These are phyloP conservation scores for Pegoplata infirma DNA, from an alignment of 2,888 invertebrate species.

Conservation along the genomic window DNA sequence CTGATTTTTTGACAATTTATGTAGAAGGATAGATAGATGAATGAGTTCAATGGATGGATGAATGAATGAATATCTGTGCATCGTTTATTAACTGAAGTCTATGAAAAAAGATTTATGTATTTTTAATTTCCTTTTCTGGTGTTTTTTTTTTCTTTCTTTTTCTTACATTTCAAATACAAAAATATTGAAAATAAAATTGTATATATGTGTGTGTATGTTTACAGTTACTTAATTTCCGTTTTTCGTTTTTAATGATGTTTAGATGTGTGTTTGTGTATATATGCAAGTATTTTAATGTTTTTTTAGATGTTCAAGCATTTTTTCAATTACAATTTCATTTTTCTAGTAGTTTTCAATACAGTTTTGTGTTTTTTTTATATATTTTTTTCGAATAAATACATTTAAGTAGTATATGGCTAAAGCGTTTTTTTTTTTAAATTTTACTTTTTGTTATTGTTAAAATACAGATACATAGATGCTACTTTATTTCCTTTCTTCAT, in stretches of 20 bases:
- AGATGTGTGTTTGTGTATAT: slow-evolving; percentile 1
- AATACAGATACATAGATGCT: slow-evolving; percentile 43
- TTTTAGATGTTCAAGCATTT: slow-evolving; percentile 44
- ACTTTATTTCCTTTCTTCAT: slow-evolving; percentile 7
- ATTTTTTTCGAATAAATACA: slow-evolving; percentile 20
- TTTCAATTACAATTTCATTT: slow-evolving; percentile 20
- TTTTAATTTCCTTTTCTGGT: not conserved
- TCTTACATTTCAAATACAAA: not conserved
- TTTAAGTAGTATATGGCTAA: slow-evolving; percentile 22
- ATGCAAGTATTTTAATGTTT: too few relatives aligned
- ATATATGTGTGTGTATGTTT: slow-evolving; percentile 13
- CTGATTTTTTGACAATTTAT: not conserved
- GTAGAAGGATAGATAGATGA: not conserved
- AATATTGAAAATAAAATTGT: not conserved
- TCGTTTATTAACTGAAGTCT: not conserved
- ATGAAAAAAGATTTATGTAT: not conserved
- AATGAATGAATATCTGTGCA: slow-evolving; percentile 12
- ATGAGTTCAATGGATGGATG: too few relatives aligned
- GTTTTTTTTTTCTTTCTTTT: not conserved
- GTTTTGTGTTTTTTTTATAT: too few relatives aligned
- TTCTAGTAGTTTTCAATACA: slow-evolving; percentile 2
- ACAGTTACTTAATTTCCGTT: slow-evolving; percentile 30
- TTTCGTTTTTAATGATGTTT: not conserved
- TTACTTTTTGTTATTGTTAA: slow-evolving; percentile 23
- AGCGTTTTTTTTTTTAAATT: slow-evolving; percentile 31